Percentiles rank a stretch among this genome's conserved stretches.
phyloP scores from a whole-genome alignment of 35 echinoderm and acorn worm species.

The Diadema setosum region DNA sequence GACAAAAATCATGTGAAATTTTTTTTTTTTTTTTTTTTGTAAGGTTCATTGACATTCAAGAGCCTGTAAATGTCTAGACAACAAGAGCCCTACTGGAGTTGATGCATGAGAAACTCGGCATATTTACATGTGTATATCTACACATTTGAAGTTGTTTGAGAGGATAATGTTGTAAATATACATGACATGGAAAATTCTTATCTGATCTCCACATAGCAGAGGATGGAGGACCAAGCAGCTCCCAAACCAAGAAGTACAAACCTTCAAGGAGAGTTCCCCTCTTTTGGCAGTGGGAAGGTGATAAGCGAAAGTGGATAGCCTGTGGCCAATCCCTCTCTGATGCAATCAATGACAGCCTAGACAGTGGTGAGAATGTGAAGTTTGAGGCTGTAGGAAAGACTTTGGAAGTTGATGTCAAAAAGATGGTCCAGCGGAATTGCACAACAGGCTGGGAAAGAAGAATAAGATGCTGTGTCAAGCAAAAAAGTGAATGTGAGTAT shows the following conservation, averaged over 20 bases:
- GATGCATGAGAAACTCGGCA: no score
- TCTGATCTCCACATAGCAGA: no score
- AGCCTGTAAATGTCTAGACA: no score
- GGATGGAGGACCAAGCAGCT: neutral
- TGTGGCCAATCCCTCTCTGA: constrained; percentile 1
- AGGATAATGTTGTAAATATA: no score
- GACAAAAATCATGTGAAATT: no score
- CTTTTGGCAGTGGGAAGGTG: constrained; percentile 81
- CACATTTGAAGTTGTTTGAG: no score
- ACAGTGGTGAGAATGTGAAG: constrained; percentile 49
- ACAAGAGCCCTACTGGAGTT: no score
- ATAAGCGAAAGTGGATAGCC: constrained; percentile 57
- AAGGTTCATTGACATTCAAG: no score
- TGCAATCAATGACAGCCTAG: constrained; percentile 47
- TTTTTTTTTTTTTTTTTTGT: no score
- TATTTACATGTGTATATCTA: no score
- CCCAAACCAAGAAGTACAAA: neutral
- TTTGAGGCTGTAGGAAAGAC: neutral
- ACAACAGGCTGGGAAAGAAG: constrained; percentile 81
- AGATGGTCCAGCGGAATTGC: constrained; percentile 86
- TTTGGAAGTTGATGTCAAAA: constrained; percentile 61
- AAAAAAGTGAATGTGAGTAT: constrained; percentile 46
- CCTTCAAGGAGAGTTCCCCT: neutral
- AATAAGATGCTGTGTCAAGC: constrained; percentile 48
- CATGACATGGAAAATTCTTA: no score